A percentile compares a stretch with the other conserved stretches of the same genome.
These are phyloP conservation scores for Agrochola lota DNA, from an alignment of 2,888 invertebrate genomes.

Conservation along the genomic window DNA sequence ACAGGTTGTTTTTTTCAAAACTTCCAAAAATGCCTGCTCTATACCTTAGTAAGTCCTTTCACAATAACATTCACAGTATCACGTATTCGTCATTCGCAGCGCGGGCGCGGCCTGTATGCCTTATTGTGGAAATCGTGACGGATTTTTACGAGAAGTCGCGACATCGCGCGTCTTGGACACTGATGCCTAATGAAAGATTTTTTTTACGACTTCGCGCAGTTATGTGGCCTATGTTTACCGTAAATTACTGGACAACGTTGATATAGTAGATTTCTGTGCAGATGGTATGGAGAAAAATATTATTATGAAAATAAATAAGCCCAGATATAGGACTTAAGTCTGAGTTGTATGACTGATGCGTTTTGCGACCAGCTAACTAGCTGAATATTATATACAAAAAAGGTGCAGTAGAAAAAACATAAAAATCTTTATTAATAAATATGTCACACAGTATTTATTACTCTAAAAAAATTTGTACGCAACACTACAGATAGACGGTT, in stretches of 20 bases:
- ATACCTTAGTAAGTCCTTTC: slow-evolving; percentile 20
- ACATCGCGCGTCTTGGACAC: slow-evolving; percentile 62
- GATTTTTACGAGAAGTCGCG: slow-evolving; percentile 84
- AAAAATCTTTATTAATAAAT: too few species aligned
- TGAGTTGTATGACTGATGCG: background rate
- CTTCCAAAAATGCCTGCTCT: slow-evolving; percentile 47
- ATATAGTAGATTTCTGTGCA: slow-evolving; percentile 7
- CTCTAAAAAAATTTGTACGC: too few species aligned
- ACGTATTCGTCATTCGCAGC: slow-evolving; percentile 83
- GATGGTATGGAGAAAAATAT: background rate
- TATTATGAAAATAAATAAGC: background rate
- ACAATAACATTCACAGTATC: slow-evolving; percentile 76
- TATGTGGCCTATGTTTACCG: slow-evolving; percentile 30
- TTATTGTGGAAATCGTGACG: slow-evolving; percentile 81
- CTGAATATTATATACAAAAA: background rate
- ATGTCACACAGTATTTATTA: background rate
- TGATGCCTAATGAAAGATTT: slow-evolving; percentile 67
- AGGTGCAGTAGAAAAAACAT: background rate
- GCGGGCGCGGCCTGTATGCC: slow-evolving; percentile 78
- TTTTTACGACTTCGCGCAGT: slow-evolving; percentile 63
- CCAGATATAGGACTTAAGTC: background rate
- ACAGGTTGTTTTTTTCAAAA: background rate
- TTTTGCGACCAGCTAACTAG: background rate
- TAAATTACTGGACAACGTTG: slow-evolving; percentile 21
- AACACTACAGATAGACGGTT: background rate